phyloP scores from a whole-genome alignment of 2,113 vertebrate species.

The Dendropsophus ebraccatus region DNA sequence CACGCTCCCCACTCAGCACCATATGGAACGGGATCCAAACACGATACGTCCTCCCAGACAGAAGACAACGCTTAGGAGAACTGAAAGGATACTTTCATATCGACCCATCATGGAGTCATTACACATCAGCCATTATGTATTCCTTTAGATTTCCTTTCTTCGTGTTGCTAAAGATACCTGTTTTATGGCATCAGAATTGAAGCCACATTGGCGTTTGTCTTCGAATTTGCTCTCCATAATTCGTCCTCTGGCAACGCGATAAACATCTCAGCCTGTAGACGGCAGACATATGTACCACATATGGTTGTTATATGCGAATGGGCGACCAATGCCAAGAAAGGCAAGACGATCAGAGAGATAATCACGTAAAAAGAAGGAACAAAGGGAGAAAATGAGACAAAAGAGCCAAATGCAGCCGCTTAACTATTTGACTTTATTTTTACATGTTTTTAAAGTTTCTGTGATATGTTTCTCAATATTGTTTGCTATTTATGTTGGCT shows the following conservation, averaged over 20 bases:
- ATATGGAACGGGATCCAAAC: slow-evolving; percentile 24
- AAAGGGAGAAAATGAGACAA: slow-evolving; percentile 27
- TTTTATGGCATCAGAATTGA: slow-evolving; percentile 30
- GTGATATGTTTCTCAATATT: too few relatives aligned
- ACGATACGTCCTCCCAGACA: slow-evolving; percentile 16
- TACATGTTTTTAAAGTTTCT: neutral
- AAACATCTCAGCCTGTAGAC: slow-evolving; percentile 38
- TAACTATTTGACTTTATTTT: neutral
- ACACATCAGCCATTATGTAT: slow-evolving; percentile 35
- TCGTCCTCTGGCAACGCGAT: slow-evolving; percentile 32
- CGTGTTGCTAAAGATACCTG: slow-evolving; percentile 33
- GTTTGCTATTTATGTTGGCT: neutral
- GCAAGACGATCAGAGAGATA: slow-evolving; percentile 38
- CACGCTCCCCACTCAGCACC: neutral
- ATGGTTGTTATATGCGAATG: slow-evolving; percentile 29
- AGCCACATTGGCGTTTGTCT: slow-evolving; percentile 36
- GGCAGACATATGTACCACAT: slow-evolving; percentile 31
- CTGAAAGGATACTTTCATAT: slow-evolving; percentile 37
- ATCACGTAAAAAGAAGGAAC: slow-evolving; percentile 7
- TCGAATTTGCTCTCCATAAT: neutral
- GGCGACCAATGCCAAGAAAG: slow-evolving; percentile 13
- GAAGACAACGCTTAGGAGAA: slow-evolving; percentile 17
- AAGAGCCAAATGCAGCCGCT: neutral
- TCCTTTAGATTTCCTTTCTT: slow-evolving; percentile 2
- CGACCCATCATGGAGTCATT: slow-evolving; percentile 32